Percentiles rank a stretch among this genome's conserved stretches.
Evolutionary conservation across 2,888 invertebrate species (phyloP).

Genomic region (Athetis lepigone): DNA sequence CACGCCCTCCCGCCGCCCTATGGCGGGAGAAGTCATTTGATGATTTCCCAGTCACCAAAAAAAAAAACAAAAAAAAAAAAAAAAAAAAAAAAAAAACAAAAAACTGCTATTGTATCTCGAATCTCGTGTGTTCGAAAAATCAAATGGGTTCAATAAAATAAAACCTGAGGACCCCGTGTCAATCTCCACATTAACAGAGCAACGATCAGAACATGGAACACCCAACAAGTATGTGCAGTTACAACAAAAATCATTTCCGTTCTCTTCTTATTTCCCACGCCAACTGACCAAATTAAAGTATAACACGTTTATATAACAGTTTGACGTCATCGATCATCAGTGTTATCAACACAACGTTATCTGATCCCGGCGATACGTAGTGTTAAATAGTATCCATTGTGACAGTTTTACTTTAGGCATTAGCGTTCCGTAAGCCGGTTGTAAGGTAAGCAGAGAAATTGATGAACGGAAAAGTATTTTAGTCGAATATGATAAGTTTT

Average conservation of each 20-base stretch:
- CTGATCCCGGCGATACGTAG: constrained; percentile 79
- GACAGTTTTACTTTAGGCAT: constrained; percentile 86
- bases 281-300: constrained; percentile 36
- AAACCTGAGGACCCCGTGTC: background rate
- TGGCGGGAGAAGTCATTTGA: too few relatives aligned
- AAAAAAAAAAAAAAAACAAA: too few relatives aligned
- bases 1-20: too few relatives aligned
- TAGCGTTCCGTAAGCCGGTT: constrained; percentile 63
- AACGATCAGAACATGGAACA: constrained; percentile 17
- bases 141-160: too few relatives aligned
- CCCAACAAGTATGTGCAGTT: constrained; percentile 5
- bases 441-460: constrained; percentile 70
- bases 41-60: too few relatives aligned
- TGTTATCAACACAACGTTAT: constrained; percentile 75
- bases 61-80: too few relatives aligned
- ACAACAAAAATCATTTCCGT: constrained; percentile 31
- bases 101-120: too few relatives aligned
- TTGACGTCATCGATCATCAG: constrained; percentile 81
- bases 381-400: constrained; percentile 86
- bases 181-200: background rate
- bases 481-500: too few relatives aligned
- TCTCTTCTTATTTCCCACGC: constrained; percentile 51
- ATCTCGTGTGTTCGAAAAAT: too few relatives aligned
- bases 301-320: constrained; percentile 54
- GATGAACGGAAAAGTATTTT: background rate